Conservation (phyloP, 2,113 vertebrate species). For the Crotalus viridis region DNA sequence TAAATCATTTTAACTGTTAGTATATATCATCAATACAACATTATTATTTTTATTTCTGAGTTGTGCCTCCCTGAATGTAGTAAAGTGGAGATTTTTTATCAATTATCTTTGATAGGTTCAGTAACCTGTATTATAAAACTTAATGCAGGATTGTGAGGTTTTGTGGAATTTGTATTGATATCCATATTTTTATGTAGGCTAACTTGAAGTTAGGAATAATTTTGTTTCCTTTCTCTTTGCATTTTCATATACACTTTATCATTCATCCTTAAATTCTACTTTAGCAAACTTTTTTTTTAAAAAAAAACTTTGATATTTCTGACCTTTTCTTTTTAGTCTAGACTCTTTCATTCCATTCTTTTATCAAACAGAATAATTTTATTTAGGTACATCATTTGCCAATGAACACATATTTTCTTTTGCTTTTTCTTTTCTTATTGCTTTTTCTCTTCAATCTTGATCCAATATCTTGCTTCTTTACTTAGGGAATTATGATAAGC, state of each 20-base stretch:
- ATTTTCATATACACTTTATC: background rate
- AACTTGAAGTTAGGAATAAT: background rate
- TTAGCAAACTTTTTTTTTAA: background rate
- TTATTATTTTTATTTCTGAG: background rate
- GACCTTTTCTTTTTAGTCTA: background rate
- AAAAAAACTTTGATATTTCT: background rate
- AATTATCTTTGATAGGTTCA: background rate
- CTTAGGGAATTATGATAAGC: background rate
- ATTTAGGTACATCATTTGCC: background rate
- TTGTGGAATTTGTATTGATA: background rate
- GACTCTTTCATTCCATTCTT: slow-evolving; percentile 6
- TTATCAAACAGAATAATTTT: background rate
- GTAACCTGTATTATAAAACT: too few relatives aligned
- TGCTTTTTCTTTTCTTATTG: background rate
- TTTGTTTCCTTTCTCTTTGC: background rate
- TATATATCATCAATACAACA: background rate
- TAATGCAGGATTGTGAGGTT: background rate
- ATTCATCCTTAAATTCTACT: background rate
- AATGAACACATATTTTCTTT: background rate
- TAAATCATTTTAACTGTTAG: background rate
- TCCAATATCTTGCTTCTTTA: fast-evolving
- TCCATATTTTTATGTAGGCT: background rate
- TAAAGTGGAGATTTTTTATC: background rate
- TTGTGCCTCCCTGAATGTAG: background rate
- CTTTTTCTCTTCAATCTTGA: slow-evolving; percentile 11